A percentile compares a stretch with the other conserved stretches of the same genome.
phyloP scores from a whole-genome alignment of 2,888 invertebrate genomes.

The Pammene aurita region DNA sequence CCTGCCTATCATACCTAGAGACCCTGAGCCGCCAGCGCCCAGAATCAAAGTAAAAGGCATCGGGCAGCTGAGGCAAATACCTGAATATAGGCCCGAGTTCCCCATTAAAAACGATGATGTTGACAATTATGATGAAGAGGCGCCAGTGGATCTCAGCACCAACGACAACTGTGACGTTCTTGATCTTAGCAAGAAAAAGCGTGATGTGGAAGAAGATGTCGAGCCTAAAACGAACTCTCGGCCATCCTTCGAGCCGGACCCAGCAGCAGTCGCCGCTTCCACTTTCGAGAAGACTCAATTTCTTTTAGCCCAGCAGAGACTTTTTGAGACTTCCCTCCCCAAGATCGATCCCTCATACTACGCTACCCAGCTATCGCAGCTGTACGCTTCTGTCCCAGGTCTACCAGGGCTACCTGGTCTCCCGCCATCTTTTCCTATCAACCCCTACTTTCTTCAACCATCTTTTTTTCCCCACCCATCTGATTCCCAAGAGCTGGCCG shows the following conservation, averaged over 20 bases:
- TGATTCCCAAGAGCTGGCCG: conserved; percentile 84
- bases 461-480: conserved; percentile 81
- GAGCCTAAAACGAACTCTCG: conserved; percentile 72
- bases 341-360: conserved; percentile 86
- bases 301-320: conserved; percentile 86
- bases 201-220: conserved; percentile 62
- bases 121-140: conserved; percentile 76
- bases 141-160: conserved; percentile 89
- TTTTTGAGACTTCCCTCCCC: conserved; percentile 84
- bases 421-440: conserved; percentile 85
- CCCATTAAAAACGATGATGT: conserved; percentile 64
- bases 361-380: conserved; percentile 84
- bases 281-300: conserved; percentile 83
- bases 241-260: conserved; percentile 73
- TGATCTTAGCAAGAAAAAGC: conserved; percentile 91
- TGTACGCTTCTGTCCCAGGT: conserved; percentile 83
- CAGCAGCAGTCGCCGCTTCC: conserved; percentile 66
- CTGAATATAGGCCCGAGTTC: conserved; percentile 74
- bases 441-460: conserved; percentile 86
- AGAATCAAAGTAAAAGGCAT: conserved; percentile 86
- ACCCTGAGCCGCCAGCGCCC: conserved; percentile 69
- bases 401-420: conserved; percentile 77
- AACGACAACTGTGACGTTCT: conserved; percentile 86
- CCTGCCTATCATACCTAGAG: conserved; percentile 62
- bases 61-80: conserved; percentile 84